Percentiles rank a stretch among this genome's conserved stretches.
Conservation (phyloP, 2,113 vertebrate species). For the Eulacestoma nigropectus region DNA sequence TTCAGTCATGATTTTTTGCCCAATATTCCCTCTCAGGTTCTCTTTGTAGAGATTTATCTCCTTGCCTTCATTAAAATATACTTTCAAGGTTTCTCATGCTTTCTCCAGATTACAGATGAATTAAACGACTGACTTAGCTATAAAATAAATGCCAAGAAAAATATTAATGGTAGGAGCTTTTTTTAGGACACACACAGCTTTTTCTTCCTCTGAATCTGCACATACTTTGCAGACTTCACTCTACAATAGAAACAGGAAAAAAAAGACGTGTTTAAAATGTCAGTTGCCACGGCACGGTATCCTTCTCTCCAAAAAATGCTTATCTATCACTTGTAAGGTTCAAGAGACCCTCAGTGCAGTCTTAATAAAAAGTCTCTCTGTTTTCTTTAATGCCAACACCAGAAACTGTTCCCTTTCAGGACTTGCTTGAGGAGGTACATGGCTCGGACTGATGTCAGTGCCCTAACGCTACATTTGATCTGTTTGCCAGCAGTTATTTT, state of each 20-base stretch:
- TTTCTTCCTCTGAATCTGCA: neutral
- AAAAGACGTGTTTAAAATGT: neutral
- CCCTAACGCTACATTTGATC: neutral
- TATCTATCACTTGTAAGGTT: neutral
- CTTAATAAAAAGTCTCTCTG: neutral
- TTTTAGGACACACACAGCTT: neutral
- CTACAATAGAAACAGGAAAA: neutral
- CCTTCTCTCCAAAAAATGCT: neutral
- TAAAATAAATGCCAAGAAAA: neutral
- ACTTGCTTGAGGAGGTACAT: neutral
- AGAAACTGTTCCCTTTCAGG: neutral
- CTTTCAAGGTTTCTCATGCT: neutral
- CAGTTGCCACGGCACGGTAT: fast-evolving
- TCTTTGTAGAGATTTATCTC: neutral
- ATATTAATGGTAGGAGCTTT: neutral
- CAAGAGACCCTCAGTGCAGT: neutral
- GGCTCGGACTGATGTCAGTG: neutral
- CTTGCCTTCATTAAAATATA: neutral
- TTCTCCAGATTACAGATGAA: neutral
- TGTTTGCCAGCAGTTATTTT: neutral
- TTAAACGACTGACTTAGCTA: neutral
- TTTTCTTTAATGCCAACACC: neutral
- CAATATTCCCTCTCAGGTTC: neutral
- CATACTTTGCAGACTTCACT: neutral
- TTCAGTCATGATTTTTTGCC: neutral